Evolutionary conservation across 2,797 vertebrate genomes (phyloP), one percentile per base, ranked within the genome.

Genomic region (Gymnocypris eckloni): DNA sequence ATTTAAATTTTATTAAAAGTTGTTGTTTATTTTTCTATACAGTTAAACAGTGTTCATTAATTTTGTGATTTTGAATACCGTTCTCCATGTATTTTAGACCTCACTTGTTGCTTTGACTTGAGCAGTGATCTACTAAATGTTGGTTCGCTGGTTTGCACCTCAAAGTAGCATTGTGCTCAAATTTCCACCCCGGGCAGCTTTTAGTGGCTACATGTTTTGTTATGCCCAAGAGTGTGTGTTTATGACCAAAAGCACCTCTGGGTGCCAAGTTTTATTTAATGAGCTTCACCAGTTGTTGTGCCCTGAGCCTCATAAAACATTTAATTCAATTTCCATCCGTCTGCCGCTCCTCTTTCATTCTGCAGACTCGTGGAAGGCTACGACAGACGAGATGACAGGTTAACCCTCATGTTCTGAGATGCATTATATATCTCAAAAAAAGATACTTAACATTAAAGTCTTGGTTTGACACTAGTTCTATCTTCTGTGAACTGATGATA

Each of bases 181-280:
- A 83, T 85, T 64, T 25, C 56, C 87, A 92, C 90, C 88, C 89
- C 77, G 13, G 87, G 89, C 90, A 86, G 85, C 70, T 90, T 90
- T 90, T 86, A 66, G 73, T 82, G 75, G 56, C 69, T 45, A 56
- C 90, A 90, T 89, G 88, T 84, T 84, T 87, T 86, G 84, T 89
- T 86, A 45, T 56, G n/a, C 64, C 88, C 75, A 64, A 50, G 86
- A 18, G 64, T 84, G 59, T 76, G 72, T 79, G 83, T 90, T 92
- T 91, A 89, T 90, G 89, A 92, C 89, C 89, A 71, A 90, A 87
- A 86, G 78, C 86, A 83, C 89, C 39, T 43, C 84, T 85, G 90
- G 86, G 25, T 91, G 85, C 91, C 86, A 90, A 89, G 83, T 91
- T 89, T 66, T 81, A 77, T 92, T 92, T 94, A 93, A 93, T 92